Base-by-base conservation (phyloP, 2,888 invertebrate genomes). In the Caenorhabditis drosophilae region DNA sequence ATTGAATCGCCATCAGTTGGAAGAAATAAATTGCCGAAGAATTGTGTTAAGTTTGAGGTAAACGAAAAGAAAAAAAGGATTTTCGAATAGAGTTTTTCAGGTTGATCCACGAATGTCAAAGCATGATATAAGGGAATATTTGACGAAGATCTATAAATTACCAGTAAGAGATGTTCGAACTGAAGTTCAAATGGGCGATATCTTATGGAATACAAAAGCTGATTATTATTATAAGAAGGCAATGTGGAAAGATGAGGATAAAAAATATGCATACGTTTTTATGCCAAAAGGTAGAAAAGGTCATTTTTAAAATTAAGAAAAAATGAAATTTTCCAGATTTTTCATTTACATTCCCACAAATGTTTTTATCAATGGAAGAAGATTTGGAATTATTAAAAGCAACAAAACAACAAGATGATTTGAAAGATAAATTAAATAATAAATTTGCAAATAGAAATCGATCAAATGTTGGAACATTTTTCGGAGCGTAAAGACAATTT, bases 121-220 rank as follows among this genome's bases (percentile, higher is more conserved):
- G 84, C 83, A 87, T 78, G 98, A 98, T 85, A 88, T 98, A 0
- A 90, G 89, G 83, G 93, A 93, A 85, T 98, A 98, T 85, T 87
- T 98, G 73, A 91, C 93, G 84, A 96, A 96, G 86, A 95, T 98
- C 74, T 98, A 98, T 83, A 89, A 91, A 61, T 86, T 97, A 15
- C 90, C 90, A 22, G 89, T 92, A 0, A 85, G 90, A 1, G 87
- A 90, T 79, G 90, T 97, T 0, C 87, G 89, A 60, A 92, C 92
- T 4, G 64, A 73, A 62, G 74, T 77, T 38, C 71, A 73, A 69
- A 74, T 76, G 75, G 80, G 82, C 22, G 77, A 80, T 23, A 80
- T 82, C 40, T 31, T 50, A 51, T 82, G 77, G 76, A 67, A 73
- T 22, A 52, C 67, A 18, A 67, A 68, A 16, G 23, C 25, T 7